phyloP scores from a whole-genome alignment of 2,113 vertebrate genomes.

The Protobothrops flavoviridis region DNA sequence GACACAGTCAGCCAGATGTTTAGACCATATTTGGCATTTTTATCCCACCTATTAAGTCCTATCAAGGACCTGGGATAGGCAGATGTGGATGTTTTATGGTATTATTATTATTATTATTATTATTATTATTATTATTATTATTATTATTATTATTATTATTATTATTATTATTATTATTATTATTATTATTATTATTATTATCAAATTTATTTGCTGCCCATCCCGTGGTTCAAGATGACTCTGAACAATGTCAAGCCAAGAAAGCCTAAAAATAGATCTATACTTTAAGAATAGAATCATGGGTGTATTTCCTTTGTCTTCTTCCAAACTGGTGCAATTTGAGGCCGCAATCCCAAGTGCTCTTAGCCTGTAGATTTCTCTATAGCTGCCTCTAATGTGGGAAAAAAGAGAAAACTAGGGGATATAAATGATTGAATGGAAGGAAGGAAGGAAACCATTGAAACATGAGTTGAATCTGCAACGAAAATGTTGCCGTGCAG shows the following conservation, averaged over 20 bases:
- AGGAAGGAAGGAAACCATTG: not conserved
- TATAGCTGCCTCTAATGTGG: not conserved
- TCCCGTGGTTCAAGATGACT: too few species aligned
- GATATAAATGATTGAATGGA: not conserved
- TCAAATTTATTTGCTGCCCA: too few species aligned
- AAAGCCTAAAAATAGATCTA: not conserved
- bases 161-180: too few species aligned
- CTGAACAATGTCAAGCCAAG: not conserved
- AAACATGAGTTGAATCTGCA: not conserved
- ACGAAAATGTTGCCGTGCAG: not conserved
- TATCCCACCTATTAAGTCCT: not conserved
- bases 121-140: too few species aligned
- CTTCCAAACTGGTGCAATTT: fast-evolving
- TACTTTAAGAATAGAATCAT: not conserved
- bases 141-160: too few species aligned
- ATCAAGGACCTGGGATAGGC: not conserved
- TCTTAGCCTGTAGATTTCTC: not conserved
- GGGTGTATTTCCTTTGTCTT: fast-evolving
- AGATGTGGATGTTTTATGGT: not conserved
- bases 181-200: too few species aligned
- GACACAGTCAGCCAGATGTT: not conserved
- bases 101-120: too few species aligned
- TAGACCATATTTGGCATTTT: not conserved
- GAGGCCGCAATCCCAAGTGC: not conserved
- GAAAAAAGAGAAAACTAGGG: not conserved